Conservation (phyloP, 2,113 vertebrate species). For the Coreoperca whiteheadi region DNA sequence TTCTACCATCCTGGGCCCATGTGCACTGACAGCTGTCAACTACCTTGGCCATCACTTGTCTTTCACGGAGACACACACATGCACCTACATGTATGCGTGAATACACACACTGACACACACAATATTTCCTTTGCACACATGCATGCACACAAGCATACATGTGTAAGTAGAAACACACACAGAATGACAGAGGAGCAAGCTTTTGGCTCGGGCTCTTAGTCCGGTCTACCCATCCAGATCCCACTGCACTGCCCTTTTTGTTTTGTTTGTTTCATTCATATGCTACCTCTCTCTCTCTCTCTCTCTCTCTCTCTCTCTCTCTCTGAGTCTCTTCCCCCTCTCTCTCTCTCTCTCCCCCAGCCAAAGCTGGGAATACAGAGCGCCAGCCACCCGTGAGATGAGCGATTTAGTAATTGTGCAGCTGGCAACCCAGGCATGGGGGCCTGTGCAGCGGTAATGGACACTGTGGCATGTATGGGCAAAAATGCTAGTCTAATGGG, state of each 20-base stretch:
- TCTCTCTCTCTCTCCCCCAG: conserved; percentile 27
- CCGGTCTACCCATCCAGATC: conserved; percentile 25
- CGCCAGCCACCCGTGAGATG: conserved; percentile 80
- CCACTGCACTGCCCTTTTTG: conserved; percentile 22
- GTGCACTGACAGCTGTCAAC: conserved; percentile 79
- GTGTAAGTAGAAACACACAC: conserved; percentile 14
- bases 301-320: conserved; percentile 8
- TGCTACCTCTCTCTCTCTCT: conserved; percentile 19
- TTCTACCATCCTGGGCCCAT: conserved; percentile 50
- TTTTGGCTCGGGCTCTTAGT: conserved; percentile 23
- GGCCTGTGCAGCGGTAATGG: conserved; percentile 59
- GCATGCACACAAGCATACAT: conserved; percentile 16
- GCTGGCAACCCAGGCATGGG: conserved; percentile 70
- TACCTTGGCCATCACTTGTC: conserved; percentile 72
- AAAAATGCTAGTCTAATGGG: conserved; percentile 35
- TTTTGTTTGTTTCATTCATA: conserved; percentile 48
- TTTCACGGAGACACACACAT: conserved; percentile 48
- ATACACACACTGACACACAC: conserved; percentile 15
- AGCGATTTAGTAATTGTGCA: conserved; percentile 83
- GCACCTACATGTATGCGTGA: conserved; percentile 34
- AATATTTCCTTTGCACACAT: conserved; percentile 22
- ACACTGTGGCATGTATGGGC: conserved; percentile 58
- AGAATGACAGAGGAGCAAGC: conserved; percentile 33
- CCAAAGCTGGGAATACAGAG: conserved; percentile 64
- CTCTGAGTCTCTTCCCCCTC: neutral